Evolutionary conservation across 2,888 invertebrate species (phyloP).

Genomic region (Pecten maximus): DNA sequence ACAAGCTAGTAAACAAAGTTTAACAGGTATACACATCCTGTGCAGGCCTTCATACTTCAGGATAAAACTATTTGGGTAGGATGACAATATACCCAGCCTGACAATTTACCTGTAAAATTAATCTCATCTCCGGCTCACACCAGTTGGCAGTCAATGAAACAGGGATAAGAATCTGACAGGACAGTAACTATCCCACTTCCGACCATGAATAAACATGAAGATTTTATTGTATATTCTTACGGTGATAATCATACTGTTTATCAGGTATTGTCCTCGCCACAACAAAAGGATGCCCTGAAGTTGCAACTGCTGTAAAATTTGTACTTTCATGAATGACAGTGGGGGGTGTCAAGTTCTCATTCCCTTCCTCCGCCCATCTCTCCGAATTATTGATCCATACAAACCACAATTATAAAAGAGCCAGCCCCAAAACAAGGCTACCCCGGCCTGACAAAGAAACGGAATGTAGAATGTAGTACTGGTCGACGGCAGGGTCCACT

Average conservation of each 20-base stretch:
- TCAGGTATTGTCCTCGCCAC: background rate
- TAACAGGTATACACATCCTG: too few species aligned
- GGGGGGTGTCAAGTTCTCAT: background rate
- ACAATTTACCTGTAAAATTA: background rate
- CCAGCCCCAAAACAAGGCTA: slow-evolving; percentile 13
- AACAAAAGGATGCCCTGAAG: background rate
- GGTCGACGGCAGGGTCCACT: background rate
- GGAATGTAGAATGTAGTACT: background rate
- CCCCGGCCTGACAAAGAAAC: background rate
- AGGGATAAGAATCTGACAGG: background rate
- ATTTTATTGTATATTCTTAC: slow-evolving; percentile 20
- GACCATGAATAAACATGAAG: slow-evolving; percentile 24
- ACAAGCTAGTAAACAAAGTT: too few species aligned
- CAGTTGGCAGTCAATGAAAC: background rate
- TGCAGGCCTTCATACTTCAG: too few species aligned
- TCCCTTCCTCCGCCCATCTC: background rate
- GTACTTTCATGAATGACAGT: slow-evolving; percentile 11
- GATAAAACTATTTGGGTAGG: too few species aligned
- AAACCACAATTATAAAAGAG: background rate
- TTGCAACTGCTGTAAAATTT: background rate
- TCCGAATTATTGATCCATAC: background rate
- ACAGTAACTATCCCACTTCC: background rate
- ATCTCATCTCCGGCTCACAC: background rate
- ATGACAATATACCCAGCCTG: background rate
- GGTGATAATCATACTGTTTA: background rate